Evolutionary conservation across 2,797 vertebrate genomes (phyloP), one percentile per base, ranked within the genome.

Genomic region (Gallinago solitaria): DNA sequence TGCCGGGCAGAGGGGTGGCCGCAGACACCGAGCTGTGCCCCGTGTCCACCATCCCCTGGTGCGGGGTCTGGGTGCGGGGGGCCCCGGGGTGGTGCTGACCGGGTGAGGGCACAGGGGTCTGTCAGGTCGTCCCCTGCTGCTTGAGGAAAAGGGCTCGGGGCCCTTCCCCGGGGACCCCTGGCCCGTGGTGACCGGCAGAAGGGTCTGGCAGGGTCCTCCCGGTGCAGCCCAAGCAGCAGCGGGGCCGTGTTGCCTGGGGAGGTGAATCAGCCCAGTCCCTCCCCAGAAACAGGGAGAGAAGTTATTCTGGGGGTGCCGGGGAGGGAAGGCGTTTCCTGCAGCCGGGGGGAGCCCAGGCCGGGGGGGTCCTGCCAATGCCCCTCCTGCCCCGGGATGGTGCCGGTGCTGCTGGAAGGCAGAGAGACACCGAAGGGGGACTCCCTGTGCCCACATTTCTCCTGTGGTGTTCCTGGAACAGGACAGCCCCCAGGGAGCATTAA

Each of bases 111-210:
- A 1, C 2, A 19, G 39, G 1, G 30, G 39, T 35, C 33, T 68
- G 12, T 56, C 15, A 7, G 35, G 69, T 20, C 0, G 35, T 97
- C 95, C 50, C 98, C 98, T 27, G 78, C 96, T 21, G 89, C 73
- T 12, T 98, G 93, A 54, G 96, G 97, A 92, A 97, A 98, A 3
- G 97, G 97, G 16, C 98, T 87, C 94, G 98, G 90, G 95, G 98
- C 98, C 94, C 98, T 98, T 88, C 98, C 98, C 97, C 98, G 98
- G 27, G 98, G 98, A 3, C 97, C 98, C 98, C 96, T 98, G 27
- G 98, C 96, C 86, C 98, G 98, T 71, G 98, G 87, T 73, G 98
- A 98, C 98, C 98, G 17, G 48, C 35, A n/a, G 33, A 69, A 25
- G 27, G 23, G 50, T 39, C 50, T 74, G 39, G 9, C 39, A 13